Evolutionary conservation across 2,113 vertebrate species (phyloP), one percentile per base, ranked within the genome.

Genomic region (Hystrix cristata): DNA sequence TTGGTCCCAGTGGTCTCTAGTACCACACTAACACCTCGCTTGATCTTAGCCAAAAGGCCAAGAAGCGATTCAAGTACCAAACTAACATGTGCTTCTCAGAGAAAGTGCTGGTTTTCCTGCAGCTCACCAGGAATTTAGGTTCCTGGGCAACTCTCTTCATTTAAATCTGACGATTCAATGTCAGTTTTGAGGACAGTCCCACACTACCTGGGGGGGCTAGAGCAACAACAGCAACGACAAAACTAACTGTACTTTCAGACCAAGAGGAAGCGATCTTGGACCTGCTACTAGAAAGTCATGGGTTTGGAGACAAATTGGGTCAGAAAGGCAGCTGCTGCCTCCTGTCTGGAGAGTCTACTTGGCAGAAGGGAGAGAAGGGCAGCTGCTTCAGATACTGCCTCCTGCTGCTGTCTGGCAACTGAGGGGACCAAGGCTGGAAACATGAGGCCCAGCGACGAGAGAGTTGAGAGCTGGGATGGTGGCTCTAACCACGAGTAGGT

Each of bases 311-410:
- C 18, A 64, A 86, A 83, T 25, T 43, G 83, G 86, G 79, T 80
- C 83, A 89, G 57, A 82, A 86, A 94, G 46, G 84, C 91, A 90
- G 92, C 57, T 80, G 93, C 82, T 71, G 59, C 46, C 25, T 95
- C 12, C 59, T 4, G 48, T 15, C 62, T 71, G 72, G 57, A 74
- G 46, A 60, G 27, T 6, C 64, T 53, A 38, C 21, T 51, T 78
- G 85, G 94, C 85, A 34, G 82, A 94, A 85, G 46, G n/a, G 2
- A 80, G 31, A 18, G 64, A 59, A 25, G 57, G 59, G 27, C 69
- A 94, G 69, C 84, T 94, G 97, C 82, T 88, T 89, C 79, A 19
- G 29, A 67, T 8, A 18, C 51, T 48, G 38, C 71, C 53, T 89
- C 38, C 91, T 65, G 51, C 43, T 59, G 82, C 43, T 74, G 23